phyloP scores from a whole-genome alignment of 1,140 invertebrate genomes.

The Drosophila ironensis region DNA sequence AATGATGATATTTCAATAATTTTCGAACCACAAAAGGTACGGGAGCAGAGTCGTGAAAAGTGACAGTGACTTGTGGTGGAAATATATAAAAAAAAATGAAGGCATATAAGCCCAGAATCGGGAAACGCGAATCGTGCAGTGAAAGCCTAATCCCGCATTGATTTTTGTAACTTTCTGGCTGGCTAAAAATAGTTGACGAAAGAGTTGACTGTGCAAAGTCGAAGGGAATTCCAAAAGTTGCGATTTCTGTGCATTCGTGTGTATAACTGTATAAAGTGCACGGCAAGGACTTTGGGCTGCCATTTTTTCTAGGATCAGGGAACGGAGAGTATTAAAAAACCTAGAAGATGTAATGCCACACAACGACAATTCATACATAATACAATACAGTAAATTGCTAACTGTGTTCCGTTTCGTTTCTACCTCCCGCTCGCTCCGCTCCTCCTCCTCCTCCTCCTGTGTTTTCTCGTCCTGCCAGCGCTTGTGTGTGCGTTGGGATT shows the following conservation, averaged over 20 bases:
- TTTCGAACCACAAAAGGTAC: constrained; percentile 60
- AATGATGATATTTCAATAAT: constrained; percentile 70
- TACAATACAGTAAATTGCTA: constrained; percentile 59
- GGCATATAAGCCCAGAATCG: not conserved
- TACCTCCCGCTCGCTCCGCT: not conserved
- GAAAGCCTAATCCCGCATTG: constrained; percentile 21
- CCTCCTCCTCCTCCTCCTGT: not conserved
- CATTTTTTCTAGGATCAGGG: constrained; percentile 1
- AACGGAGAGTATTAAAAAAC: constrained; percentile 24
- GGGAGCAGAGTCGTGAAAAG: constrained; percentile 13
- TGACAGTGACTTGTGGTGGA: constrained; percentile 16
- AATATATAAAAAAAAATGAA: constrained; percentile 16
- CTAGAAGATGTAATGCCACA: constrained; percentile 39
- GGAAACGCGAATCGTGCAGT: not conserved
- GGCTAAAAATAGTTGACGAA: constrained; percentile 21
- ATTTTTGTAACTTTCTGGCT: constrained; percentile 26
- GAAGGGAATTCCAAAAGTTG: constrained; percentile 26
- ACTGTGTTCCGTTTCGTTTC: constrained; percentile 37
- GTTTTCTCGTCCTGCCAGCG: constrained; percentile 2
- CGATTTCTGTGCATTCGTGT: constrained; percentile 49
- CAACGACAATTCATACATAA: constrained; percentile 55
- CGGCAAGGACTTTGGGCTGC: constrained; percentile 31
- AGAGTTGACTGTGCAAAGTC: constrained; percentile 2
- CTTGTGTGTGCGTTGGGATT: constrained; percentile 49
- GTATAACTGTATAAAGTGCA: constrained; percentile 67